Evolutionary conservation across 2,113 vertebrate genomes (phyloP).

Genomic region (Gadus chalcogrammus): DNA sequence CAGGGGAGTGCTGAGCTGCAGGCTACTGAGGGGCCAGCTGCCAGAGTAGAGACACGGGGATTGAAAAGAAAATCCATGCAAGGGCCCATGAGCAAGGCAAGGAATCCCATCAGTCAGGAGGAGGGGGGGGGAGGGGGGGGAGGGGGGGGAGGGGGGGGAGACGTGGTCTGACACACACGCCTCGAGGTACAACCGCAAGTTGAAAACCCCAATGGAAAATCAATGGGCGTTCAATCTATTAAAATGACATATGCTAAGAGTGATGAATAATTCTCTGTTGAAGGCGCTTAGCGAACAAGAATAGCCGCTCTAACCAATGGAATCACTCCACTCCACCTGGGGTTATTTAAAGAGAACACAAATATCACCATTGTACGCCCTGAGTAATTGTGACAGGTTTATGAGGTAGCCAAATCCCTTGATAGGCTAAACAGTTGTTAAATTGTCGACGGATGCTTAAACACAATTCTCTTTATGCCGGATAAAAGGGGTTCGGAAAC

Average conservation of each 20-base stretch:
- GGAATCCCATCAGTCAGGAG: constrained; percentile 9
- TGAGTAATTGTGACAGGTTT: constrained; percentile 1
- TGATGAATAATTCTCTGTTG: background rate
- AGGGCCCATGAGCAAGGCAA: too few species aligned
- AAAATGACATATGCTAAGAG: background rate
- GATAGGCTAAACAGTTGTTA: constrained; percentile 36
- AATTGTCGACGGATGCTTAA: constrained; percentile 29
- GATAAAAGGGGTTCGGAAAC: constrained; percentile 19
- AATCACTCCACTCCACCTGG: too few species aligned
- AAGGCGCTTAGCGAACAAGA: too few species aligned
- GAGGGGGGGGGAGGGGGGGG: constrained; percentile 17
- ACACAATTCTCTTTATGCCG: constrained; percentile 33
- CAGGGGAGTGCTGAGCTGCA: too few species aligned
- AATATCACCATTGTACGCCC: constrained; percentile 19
- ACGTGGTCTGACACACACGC: too few species aligned
- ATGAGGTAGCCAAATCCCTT: constrained; percentile 23
- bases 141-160: background rate
- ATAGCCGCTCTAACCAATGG: too few species aligned
- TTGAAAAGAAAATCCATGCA: too few species aligned
- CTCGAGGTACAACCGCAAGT: too few species aligned
- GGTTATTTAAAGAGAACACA: constrained; percentile 22
- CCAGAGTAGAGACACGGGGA: too few species aligned
- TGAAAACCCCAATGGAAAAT: too few species aligned
- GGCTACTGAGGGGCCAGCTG: too few species aligned
- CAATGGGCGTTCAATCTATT: too few species aligned